These are phyloP conservation scores for Patiria miniata DNA, from an alignment of 35 echinoderm and acorn worm genomes.

Conservation along the genomic window DNA sequence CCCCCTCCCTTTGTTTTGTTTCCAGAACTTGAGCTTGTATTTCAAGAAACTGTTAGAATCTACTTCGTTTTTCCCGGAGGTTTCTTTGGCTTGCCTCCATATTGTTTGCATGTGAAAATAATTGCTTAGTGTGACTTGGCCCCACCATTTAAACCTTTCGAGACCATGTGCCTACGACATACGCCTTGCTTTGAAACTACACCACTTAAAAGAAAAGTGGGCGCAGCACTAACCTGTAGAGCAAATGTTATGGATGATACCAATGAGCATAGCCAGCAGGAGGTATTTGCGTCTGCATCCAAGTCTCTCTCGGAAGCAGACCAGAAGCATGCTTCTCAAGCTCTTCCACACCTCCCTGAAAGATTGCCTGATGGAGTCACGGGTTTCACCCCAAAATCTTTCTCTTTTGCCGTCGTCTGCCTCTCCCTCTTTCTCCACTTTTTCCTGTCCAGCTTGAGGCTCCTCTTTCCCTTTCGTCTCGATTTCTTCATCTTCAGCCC, in stretches of 20 bases:
- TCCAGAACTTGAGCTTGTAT: no score
- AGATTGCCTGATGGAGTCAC: background rate
- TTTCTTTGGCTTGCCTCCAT: no score
- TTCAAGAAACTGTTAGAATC: no score
- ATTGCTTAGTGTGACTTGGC: no score
- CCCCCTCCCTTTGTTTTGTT: no score
- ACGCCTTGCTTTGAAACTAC: no score
- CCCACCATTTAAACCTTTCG: no score
- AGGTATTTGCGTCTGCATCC: background rate
- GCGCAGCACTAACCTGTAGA: background rate
- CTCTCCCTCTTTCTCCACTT: background rate
- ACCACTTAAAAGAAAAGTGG: no score
- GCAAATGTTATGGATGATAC: slow-evolving; percentile 5
- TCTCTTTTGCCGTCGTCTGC: background rate
- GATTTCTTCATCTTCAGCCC: background rate
- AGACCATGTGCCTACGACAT: no score
- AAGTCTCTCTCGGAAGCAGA: background rate
- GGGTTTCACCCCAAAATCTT: background rate
- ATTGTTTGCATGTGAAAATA: no score
- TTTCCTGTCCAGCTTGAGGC: background rate
- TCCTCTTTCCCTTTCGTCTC: background rate
- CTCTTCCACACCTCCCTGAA: background rate
- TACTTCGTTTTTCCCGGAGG: no score
- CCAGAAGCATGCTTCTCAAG: background rate
- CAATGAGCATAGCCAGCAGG: background rate